These are phyloP conservation scores for Cerceris ruficornis DNA, from an alignment of 2,888 invertebrate species.

Conservation along the genomic window DNA sequence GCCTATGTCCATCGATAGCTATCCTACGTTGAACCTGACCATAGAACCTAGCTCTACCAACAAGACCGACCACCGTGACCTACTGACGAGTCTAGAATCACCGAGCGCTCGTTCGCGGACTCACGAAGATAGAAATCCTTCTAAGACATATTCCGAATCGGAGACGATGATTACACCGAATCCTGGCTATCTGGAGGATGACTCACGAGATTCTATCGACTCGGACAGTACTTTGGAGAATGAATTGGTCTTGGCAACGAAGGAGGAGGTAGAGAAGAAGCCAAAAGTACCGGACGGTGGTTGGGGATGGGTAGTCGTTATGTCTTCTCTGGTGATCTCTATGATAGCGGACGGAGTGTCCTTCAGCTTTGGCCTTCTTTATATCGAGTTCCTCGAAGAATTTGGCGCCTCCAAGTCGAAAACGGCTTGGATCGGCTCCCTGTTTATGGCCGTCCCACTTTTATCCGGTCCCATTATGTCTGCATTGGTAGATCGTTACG, in stretches of 20 bases:
- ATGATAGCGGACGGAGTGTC: constrained; percentile 96
- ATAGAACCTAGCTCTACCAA: constrained; percentile 61
- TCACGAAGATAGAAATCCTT: neutral
- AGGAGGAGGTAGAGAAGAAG: constrained; percentile 67
- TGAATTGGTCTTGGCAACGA: constrained; percentile 55
- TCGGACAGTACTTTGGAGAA: constrained; percentile 83
- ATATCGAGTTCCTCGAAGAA: constrained; percentile 90
- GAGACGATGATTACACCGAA: constrained; percentile 60
- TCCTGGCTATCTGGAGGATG: constrained; percentile 77
- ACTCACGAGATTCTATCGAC: constrained; percentile 83
- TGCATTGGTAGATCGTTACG: constrained; percentile 92
- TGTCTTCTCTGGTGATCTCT: constrained; percentile 92
- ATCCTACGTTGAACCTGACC: constrained; percentile 64
- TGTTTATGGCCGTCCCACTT: constrained; percentile 95
- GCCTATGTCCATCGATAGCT: constrained; percentile 62
- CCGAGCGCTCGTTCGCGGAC: neutral
- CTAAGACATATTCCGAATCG: neutral
- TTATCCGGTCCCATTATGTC: constrained; percentile 92
- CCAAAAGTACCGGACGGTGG: constrained; percentile 90
- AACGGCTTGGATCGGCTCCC: constrained; percentile 94
- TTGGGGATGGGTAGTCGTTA: constrained; percentile 95
- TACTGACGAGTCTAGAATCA: neutral
- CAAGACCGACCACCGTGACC: constrained; percentile 1
- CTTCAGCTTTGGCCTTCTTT: constrained; percentile 95
- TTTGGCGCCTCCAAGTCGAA: constrained; percentile 92